Evolutionary conservation across 2,888 invertebrate genomes (phyloP), one percentile per base, ranked within the genome.

Genomic region (Cistogaster globosa): DNA sequence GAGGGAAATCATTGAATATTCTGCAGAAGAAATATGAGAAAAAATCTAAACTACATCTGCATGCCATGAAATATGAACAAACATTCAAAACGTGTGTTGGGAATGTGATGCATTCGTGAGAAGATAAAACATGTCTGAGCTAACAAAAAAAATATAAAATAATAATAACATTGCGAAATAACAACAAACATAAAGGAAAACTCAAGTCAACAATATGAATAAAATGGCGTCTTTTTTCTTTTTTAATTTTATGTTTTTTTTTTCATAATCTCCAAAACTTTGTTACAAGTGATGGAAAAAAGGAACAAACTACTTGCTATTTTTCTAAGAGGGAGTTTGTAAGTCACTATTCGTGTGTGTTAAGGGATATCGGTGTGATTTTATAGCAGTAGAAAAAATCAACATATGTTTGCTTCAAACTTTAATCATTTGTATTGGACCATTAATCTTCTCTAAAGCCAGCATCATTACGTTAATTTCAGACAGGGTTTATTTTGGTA

Each of bases 341-440:
- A 12, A 42, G 4, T 42, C 11, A 12, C 42, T 22, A 20, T n/a
- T 53, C 38, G 53, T 4, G 14, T 0, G 20, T 22, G 11, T 48
- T 48, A 6, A 42, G 4, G 7, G 11, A 42, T 42, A 42, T 42
- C 2, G 7, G 12, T 12, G 6, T 53, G 38, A 36, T 51, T 9
- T 14, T 67, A 45, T 38, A 22, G 51, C 9, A 60, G 18, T 14
- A 48, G 45, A 12, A 53, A 12, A 67, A 60, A 60, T 71, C 77
- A 68, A 38, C 83, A 84, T 69, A 58, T 79, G 83, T 79, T 84
- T 69, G 51, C 22, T 5, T 69, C 53, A 57, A 74, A 75, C 62
- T 79, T 75, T 75, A 69, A 78, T 63, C 62, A 51, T 69, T 69
- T 79, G 51, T 60, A 69, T 51, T n/a, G n/a, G 5, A 53, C 32